Base-by-base conservation (phyloP, 2,888 invertebrate genomes). In the Strigamia crassipes region DNA sequence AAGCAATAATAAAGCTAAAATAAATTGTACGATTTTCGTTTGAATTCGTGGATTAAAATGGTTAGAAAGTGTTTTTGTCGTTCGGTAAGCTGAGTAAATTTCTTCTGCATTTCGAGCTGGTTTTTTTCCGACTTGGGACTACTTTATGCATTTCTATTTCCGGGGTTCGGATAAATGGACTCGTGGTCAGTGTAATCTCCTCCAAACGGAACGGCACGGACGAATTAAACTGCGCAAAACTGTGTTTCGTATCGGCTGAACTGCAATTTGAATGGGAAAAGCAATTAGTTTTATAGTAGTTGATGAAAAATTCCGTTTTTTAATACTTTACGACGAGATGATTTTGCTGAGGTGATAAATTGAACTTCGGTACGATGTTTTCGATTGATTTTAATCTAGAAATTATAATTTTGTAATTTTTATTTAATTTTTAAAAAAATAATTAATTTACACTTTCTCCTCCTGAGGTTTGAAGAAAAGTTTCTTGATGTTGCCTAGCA, bases 101-200 rank as follows among this genome's bases (percentile, higher is more conserved):
- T 2, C 31, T 10, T 31, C 73, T 23, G 31, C 73, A 73, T 73
- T 73, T 73, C 4, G 31, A 31, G 73, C 10, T 31, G n/a, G 9
- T 3, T 27, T 38, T 27, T 34, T 21, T n/a, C 12, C 8, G 21
- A 0, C 21, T n/a, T 78, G 6, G n/a, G 38, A 18, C 27, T 2
- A 27, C 38, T 34, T 38, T 78, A 12, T 42, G 38, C 78, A 78
- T 78, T 42, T 78, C 78, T 38, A 78, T 23, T 78, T 78, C 78
- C 13, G 78, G 73, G 3, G 73, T 73, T 31, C 73, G 78, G 41
- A 38, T 78, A 41, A 42, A 38, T 21, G 78, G 38, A 78, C 78
- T 42, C 41, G 5, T 23, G 21, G 13, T 12, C 41, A 21, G 12
- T 27, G 27, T 27, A 13, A 6, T 12, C 9, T 9, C 38, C 8